Evolutionary conservation across 1,140 invertebrate species (phyloP).

Genomic region (Prorops nasuta): DNA sequence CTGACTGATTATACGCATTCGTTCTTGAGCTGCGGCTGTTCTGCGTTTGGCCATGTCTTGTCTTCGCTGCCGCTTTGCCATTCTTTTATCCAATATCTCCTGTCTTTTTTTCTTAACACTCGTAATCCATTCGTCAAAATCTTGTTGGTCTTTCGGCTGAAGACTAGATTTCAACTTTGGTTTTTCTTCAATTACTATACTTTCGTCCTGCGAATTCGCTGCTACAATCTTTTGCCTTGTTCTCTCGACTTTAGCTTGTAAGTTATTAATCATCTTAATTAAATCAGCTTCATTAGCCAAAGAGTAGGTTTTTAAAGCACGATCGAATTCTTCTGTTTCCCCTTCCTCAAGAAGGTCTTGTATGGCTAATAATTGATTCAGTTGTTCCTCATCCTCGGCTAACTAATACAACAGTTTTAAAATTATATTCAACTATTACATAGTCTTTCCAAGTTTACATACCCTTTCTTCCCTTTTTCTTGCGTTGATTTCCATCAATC

Average conservation of each 20-base stretch:
- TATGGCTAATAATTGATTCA: slow-evolving; percentile 74
- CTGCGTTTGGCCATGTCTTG: slow-evolving; percentile 85
- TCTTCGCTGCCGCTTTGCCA: slow-evolving; percentile 73
- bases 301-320: slow-evolving; percentile 63
- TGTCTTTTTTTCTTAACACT: slow-evolving; percentile 65
- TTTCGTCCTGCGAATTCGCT: slow-evolving; percentile 65
- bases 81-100: slow-evolving; percentile 67
- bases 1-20: slow-evolving; percentile 91
- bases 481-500: slow-evolving; percentile 83
- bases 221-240: slow-evolving; percentile 76
- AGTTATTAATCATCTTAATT: slow-evolving; percentile 71
- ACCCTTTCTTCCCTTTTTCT: slow-evolving; percentile 79
- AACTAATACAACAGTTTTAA: slow-evolving; percentile 54
- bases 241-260: slow-evolving; percentile 76
- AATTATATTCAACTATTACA: not conserved
- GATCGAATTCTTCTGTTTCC: slow-evolving; percentile 72
- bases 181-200: slow-evolving; percentile 62
- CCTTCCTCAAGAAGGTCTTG: slow-evolving; percentile 78
- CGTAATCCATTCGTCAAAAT: slow-evolving; percentile 69
- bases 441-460: not conserved
- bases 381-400: slow-evolving; percentile 83
- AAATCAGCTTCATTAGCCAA: slow-evolving; percentile 64
- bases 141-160: slow-evolving; percentile 62
- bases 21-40: slow-evolving; percentile 86
- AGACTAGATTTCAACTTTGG: slow-evolving; percentile 57